Evolutionary conservation across 2,797 vertebrate species (phyloP).

Genomic region (Hippocampus kuda): DNA sequence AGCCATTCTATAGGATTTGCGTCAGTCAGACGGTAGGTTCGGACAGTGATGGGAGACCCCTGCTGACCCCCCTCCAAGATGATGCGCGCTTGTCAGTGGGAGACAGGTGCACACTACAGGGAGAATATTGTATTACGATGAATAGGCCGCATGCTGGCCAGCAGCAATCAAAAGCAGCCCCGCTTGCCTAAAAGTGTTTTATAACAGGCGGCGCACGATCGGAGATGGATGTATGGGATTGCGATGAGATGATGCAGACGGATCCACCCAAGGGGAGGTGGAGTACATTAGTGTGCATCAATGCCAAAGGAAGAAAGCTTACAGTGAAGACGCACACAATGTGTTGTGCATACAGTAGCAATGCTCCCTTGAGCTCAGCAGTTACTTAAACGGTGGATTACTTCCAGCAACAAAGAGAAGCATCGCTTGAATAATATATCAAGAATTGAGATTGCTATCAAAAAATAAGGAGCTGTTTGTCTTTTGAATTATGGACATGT

Average conservation of each 20-base stretch:
- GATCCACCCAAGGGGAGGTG: slow-evolving; percentile 34
- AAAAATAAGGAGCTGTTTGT: slow-evolving; percentile 31
- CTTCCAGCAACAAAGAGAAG: slow-evolving; percentile 15
- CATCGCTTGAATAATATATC: slow-evolving; percentile 21
- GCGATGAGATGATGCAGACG: slow-evolving; percentile 49
- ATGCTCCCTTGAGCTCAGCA: slow-evolving; percentile 17
- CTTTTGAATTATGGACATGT: slow-evolving; percentile 45
- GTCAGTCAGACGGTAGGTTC: slow-evolving; percentile 48
- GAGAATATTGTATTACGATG: slow-evolving; percentile 50
- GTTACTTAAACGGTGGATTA: slow-evolving; percentile 18
- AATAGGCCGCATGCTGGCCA: slow-evolving; percentile 26
- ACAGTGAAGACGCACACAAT: slow-evolving; percentile 14
- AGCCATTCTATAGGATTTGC: slow-evolving; percentile 56
- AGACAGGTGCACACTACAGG: slow-evolving; percentile 46
- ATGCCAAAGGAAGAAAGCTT: slow-evolving; percentile 28
- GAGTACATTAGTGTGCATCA: slow-evolving; percentile 49
- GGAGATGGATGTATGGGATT: slow-evolving; percentile 35
- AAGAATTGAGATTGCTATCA: slow-evolving; percentile 35
- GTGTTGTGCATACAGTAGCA: slow-evolving; percentile 12
- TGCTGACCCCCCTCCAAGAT: slow-evolving; percentile 39
- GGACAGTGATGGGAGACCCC: slow-evolving; percentile 56
- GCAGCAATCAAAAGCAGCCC: slow-evolving; percentile 35
- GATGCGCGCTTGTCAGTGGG: slow-evolving; percentile 43
- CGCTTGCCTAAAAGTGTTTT: slow-evolving; percentile 32
- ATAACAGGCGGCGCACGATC: slow-evolving; percentile 26